phyloP scores from a whole-genome alignment of 2,797 vertebrate species.

The Coregonus sp. region DNA sequence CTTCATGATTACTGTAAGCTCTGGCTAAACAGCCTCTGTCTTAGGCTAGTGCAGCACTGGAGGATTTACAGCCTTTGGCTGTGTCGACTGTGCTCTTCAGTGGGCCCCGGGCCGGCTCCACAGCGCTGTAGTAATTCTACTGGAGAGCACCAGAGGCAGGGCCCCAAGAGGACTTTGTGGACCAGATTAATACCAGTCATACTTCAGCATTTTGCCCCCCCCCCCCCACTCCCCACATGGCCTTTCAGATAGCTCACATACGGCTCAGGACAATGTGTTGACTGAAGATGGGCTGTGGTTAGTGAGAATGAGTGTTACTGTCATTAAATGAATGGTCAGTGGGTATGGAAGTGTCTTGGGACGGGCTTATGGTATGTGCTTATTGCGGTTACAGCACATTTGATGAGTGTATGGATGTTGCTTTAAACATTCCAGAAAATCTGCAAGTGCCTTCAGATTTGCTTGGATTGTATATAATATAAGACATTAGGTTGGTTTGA shows the following conservation, averaged over 20 bases:
- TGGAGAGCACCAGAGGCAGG: constrained; percentile 48
- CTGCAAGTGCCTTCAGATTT: background rate
- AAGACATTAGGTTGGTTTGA: background rate
- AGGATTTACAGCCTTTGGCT: constrained; percentile 66
- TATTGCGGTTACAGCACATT: background rate
- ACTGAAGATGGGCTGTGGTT: background rate
- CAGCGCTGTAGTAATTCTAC: constrained; percentile 54
- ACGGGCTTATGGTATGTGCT: background rate
- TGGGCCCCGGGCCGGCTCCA: constrained; percentile 8
- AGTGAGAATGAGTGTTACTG: constrained; percentile 1
- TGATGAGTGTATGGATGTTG: background rate
- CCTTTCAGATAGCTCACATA: constrained; percentile 2
- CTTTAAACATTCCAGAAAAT: background rate
- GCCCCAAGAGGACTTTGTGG: constrained; percentile 32
- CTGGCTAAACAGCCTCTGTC: constrained; percentile 63
- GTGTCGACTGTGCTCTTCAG: constrained; percentile 43
- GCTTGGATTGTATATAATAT: background rate
- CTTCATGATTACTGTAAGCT: constrained; percentile 67
- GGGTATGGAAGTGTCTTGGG: background rate
- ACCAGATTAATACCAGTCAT: constrained; percentile 32
- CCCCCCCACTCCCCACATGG: background rate
- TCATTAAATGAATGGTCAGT: background rate
- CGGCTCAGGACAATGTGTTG: background rate
- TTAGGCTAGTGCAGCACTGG: constrained; percentile 60
- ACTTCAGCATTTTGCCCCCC: background rate